Evolutionary conservation across 1,140 invertebrate species (phyloP).

Genomic region (Latrodectus geometricus): DNA sequence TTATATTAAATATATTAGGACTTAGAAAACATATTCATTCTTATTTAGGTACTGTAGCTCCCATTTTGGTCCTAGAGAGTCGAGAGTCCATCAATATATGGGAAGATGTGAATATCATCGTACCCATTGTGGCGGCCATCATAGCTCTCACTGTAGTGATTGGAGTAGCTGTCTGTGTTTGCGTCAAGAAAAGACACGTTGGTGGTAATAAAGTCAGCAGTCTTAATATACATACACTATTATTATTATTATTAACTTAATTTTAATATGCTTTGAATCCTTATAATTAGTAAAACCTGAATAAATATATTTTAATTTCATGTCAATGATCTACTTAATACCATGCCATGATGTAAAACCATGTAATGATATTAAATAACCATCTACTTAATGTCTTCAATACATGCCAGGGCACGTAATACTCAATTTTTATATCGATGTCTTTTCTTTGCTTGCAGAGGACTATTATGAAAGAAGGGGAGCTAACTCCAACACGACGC

Average conservation of each 20-base stretch:
- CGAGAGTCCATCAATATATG: slow-evolving; percentile 51
- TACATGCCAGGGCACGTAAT: not conserved
- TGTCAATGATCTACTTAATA: no score
- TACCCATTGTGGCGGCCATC: slow-evolving; percentile 56
- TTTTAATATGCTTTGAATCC: no score
- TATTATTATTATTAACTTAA: no score
- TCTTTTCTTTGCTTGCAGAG: slow-evolving; percentile 12
- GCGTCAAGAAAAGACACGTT: slow-evolving; percentile 55
- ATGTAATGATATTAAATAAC: not conserved
- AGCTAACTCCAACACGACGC: slow-evolving; percentile 32
- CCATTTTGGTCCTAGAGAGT: slow-evolving; percentile 51
- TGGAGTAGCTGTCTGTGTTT: slow-evolving; percentile 60
- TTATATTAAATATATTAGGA: no score
- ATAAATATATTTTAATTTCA: no score
- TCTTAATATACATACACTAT: no score
- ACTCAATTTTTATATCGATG: not conserved
- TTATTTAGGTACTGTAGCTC: slow-evolving; percentile 48
- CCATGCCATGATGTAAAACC: no score
- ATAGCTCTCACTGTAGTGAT: slow-evolving; percentile 55
- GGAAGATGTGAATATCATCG: slow-evolving; percentile 60
- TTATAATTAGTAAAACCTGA: no score
- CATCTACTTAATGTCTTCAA: not conserved
- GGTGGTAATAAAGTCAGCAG: slow-evolving; percentile 5
- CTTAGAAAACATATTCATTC: no score
- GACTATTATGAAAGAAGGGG: slow-evolving; percentile 54